Evolutionary conservation across 2,888 invertebrate genomes (phyloP), one percentile per base, ranked within the genome.

Genomic region (Eupithecia inturbata): DNA sequence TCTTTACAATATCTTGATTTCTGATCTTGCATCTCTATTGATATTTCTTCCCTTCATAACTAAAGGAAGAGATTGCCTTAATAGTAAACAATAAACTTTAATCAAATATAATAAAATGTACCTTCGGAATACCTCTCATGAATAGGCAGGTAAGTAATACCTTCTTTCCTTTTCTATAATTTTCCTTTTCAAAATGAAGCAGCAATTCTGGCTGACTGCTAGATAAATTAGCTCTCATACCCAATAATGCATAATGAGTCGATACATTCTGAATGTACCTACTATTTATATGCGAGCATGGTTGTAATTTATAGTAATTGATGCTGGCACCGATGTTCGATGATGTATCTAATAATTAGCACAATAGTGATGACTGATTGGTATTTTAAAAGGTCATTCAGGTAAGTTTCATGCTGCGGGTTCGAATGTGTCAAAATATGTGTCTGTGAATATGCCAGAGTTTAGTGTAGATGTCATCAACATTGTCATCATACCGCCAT

Each of bases 181-280:
- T 53, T n/a, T 53, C 22, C 22, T 22, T 22, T 53, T 1, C 53
- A 53, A 53, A 53, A 22, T 53, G 22, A 53, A 22, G 22, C 3
- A 22, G 22, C 22, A 22, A 53, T 22, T 53, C 53, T 10, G 22
- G 53, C n/a, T 53, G n/a, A 3, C 22, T 53, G 53, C 16, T 28
- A 60, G 60, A 16, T 60, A 28, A 60, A 60, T 60, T 60, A 60
- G 60, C 28, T 60, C 6, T 28, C 26, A 53, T 22, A 53, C 9
- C 67, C 53, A 49, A 57, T 68, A 62, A 74, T 53, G 70, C 64
- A 71, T 67, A 68, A 72, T 60, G 26, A 60, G 26, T 60, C 60
- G 28, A 16, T 28, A 28, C 60, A 60, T 26, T 60, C 14, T 12
- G n/a, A 28, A 60, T 57, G 26, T 57, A 45, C 45, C 49, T 49